These are phyloP conservation scores for Pammene aurita DNA, from an alignment of 2,888 invertebrate genomes.

Conservation along the genomic window DNA sequence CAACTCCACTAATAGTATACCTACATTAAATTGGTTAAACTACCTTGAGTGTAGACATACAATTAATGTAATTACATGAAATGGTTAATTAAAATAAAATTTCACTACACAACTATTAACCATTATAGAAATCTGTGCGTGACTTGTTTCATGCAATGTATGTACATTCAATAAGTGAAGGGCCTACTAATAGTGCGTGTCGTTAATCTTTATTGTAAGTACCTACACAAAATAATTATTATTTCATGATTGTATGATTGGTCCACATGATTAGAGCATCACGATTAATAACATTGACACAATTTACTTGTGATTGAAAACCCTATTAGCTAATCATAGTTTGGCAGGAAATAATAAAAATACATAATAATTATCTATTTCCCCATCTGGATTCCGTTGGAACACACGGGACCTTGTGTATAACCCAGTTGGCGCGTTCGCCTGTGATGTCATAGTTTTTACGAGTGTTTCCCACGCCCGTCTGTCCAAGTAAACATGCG, in stretches of 20 bases:
- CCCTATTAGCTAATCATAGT: background rate
- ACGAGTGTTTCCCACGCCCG: conserved; percentile 41
- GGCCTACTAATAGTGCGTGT: background rate
- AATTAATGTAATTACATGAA: background rate
- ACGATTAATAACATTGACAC: conserved; percentile 1
- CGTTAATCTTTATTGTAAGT: no score
- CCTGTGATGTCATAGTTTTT: conserved; percentile 46
- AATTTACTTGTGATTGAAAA: background rate
- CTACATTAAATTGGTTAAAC: no score
- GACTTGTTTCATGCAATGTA: background rate
- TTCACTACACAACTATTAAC: background rate
- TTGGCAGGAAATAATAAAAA: background rate
- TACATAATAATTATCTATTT: background rate
- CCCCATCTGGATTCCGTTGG: conserved; percentile 13
- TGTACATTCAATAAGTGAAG: background rate
- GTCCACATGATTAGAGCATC: background rate
- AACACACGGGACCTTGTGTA: conserved; percentile 24
- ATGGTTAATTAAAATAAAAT: background rate
- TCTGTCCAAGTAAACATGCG: conserved; percentile 27
- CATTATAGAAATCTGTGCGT: background rate
- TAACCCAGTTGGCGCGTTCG: conserved; percentile 65
- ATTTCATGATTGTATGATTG: no score
- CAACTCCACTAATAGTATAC: no score
- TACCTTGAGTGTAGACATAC: no score
- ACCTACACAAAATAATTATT: background rate